Evolutionary conservation across 2,888 invertebrate species (phyloP), one percentile per base, ranked within the genome.

Genomic region (Eupelmus urozonus): DNA sequence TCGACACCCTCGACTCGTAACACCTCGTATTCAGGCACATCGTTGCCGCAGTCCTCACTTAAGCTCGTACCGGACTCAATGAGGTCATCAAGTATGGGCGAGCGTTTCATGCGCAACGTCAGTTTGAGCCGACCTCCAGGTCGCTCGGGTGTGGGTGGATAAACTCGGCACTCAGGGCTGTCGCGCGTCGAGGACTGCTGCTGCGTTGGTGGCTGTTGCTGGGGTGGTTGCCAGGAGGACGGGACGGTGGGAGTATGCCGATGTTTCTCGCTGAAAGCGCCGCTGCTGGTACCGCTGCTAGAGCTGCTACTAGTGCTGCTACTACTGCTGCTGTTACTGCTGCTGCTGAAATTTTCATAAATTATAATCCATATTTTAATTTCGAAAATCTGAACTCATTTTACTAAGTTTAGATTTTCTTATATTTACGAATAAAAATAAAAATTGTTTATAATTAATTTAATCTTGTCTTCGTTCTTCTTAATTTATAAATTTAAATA

Each of bases 31-130:
- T 96, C 96, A 0, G 95, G 94, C 84, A 93, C 93, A 85, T 93
- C 93, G 80, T 90, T 91, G 80, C 93, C 93, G 80, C 91, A 91
- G 81, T 93, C 93, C 82, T 93, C 93, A 84, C 93, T 93, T 65
- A 94, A 89, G 85, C 93, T 94, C 20, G 94, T 94, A 34, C 94
- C 94, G n/a, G 94, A 94, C 87, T 96, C 96, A 85, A 96, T 94
- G 0, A 95, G 93, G 86, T 97, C 96, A 86, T 97, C 96, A 63
- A 96, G 90, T 72, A 96, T 94, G 1, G 96, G 96, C 82, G 96
- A 96, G 40, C 96, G 93, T 88, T 97, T 97, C 92, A 97, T 95
- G 4, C 96, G 93, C 78, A 97, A 90, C 5, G 96, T 96, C 80
- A 97, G 89, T 87, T 96, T 96, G 69, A 96, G 89, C 76, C 88